These are phyloP conservation scores for Scaptomyza reducta DNA, from an alignment of 2,888 invertebrate species.

Conservation along the genomic window DNA sequence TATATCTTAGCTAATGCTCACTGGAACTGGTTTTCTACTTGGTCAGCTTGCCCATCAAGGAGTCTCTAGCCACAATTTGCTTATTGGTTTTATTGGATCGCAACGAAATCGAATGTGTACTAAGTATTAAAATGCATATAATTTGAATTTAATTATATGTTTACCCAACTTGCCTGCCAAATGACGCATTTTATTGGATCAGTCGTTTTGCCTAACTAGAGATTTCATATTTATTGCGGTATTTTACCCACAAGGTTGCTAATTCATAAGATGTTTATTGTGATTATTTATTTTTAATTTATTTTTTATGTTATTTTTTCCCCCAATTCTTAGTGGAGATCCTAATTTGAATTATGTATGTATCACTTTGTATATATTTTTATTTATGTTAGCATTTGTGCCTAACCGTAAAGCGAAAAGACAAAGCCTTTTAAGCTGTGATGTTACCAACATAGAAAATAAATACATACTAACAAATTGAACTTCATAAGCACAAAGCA, in stretches of 20 bases:
- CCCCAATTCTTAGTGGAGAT: no score
- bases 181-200: constrained; percentile 44
- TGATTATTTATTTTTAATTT: neutral
- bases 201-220: constrained; percentile 14
- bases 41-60: constrained; percentile 73
- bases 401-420: constrained; percentile 29
- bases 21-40: constrained; percentile 68
- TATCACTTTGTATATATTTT: no score
- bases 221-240: constrained; percentile 24
- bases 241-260: constrained; percentile 11
- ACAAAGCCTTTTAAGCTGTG: neutral
- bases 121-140: constrained; percentile 46
- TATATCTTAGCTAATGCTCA: constrained; percentile 50
- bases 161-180: constrained; percentile 22
- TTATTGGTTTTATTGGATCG: constrained; percentile 31
- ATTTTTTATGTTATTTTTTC: neutral
- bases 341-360: no score
- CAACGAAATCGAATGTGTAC: constrained; percentile 66
- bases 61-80: constrained; percentile 55
- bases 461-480: constrained; percentile 15
- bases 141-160: constrained; percentile 65
- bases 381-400: no score
- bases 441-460: constrained; percentile 14
- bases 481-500: constrained; percentile 50
- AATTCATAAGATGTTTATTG: constrained; percentile 16